Evolutionary conservation across 92 coral and sea anemone genomes (phyloP).

Genomic region (Montipora capitata): DNA sequence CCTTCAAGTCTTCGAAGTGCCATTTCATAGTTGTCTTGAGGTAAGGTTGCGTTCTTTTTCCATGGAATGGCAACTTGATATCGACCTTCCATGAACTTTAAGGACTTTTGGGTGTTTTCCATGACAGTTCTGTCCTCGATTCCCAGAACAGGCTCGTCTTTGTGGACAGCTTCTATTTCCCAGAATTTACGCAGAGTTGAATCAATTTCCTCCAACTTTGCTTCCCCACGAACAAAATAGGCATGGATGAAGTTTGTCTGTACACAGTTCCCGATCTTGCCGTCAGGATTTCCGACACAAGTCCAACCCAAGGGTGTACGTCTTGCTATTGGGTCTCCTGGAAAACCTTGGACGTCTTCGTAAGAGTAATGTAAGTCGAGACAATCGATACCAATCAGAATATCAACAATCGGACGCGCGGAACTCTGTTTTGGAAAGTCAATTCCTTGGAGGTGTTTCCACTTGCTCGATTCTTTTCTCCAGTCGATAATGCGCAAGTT

Average conservation of each 20-base stretch:
- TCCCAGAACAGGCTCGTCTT: too few relatives aligned
- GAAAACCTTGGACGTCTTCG: slow-evolving; percentile 55
- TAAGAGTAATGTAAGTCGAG: slow-evolving; percentile 69
- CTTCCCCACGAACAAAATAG: too few relatives aligned
- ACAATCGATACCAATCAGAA: slow-evolving; percentile 71
- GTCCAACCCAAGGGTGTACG: slow-evolving; percentile 66
- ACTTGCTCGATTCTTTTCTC: slow-evolving; percentile 36
- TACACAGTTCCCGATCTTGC: not conserved
- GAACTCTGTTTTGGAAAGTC: slow-evolving; percentile 43
- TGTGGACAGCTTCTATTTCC: too few relatives aligned
- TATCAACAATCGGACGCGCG: slow-evolving; percentile 62
- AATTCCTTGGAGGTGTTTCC: slow-evolving; percentile 52
- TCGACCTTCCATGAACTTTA: slow-evolving; percentile 35
- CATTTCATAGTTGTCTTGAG: too few relatives aligned
- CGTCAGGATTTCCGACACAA: slow-evolving; percentile 42
- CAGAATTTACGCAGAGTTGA: too few relatives aligned
- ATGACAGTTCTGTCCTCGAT: slow-evolving; percentile 40
- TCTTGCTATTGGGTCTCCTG: slow-evolving; percentile 73
- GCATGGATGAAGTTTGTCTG: slow-evolving; percentile 44
- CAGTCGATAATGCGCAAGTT: slow-evolving; percentile 57
- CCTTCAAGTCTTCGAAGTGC: too few relatives aligned
- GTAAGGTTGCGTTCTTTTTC: slow-evolving; percentile 40
- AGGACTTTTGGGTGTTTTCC: slow-evolving; percentile 35
- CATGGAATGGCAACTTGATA: slow-evolving; percentile 68
- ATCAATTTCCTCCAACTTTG: too few relatives aligned